Evolutionary conservation across 2,113 vertebrate species (phyloP).

Genomic region (Callithrix jacchus): DNA sequence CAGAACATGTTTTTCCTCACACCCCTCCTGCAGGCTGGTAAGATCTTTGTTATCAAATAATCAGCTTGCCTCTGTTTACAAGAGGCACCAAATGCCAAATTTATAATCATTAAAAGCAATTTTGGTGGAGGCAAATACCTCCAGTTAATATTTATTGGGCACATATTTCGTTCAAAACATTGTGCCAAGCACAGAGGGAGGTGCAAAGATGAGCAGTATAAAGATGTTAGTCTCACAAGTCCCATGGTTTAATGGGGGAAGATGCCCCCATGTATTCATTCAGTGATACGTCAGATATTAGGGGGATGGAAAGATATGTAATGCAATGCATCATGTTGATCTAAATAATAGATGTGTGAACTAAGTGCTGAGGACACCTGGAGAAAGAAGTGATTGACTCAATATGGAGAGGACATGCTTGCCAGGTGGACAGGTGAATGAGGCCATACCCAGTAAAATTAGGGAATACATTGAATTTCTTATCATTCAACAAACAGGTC

Average conservation of each 20-base stretch:
- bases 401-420: not conserved
- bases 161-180: slow-evolving; percentile 25
- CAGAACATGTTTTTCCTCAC: not conserved
- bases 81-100: not conserved
- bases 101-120: not conserved
- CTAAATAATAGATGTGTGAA: not conserved
- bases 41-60: not conserved
- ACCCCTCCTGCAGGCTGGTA: not conserved
- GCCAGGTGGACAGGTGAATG: not conserved
- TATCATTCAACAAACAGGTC: not conserved
- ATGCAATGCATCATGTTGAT: not conserved
- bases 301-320: not conserved
- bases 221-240: not conserved
- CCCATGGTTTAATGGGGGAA: not conserved
- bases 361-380: not conserved
- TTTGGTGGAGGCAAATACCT: not conserved
- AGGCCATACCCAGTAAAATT: not conserved
- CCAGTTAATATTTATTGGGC: not conserved
- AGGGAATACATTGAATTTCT: not conserved
- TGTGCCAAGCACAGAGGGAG: not conserved
- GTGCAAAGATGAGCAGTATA: not conserved
- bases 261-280: not conserved
- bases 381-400: not conserved
- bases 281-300: not conserved
- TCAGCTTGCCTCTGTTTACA: slow-evolving; percentile 24